These are phyloP conservation scores for Mormyrus proboscirostris DNA, from an alignment of 2,797 vertebrate genomes.

Conservation along the genomic window DNA sequence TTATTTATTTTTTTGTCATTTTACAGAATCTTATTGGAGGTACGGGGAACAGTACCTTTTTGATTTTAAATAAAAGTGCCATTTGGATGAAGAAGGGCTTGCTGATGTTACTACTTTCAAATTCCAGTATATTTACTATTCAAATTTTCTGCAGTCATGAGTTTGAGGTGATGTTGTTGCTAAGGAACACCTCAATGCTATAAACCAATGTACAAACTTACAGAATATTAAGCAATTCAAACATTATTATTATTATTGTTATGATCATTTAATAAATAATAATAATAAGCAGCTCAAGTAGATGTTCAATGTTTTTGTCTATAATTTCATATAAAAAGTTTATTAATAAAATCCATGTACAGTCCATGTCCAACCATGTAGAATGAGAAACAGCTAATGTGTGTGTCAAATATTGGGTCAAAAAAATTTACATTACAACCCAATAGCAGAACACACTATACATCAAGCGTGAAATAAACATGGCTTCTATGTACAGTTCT, in stretches of 20 bases:
- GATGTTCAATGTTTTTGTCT: neutral
- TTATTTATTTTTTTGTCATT: neutral
- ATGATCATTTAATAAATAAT: neutral
- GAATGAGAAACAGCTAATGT: neutral
- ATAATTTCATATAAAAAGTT: neutral
- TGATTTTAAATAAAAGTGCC: neutral
- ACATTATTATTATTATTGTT: neutral
- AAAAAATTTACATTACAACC: neutral
- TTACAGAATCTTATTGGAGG: neutral
- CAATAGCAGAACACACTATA: neutral
- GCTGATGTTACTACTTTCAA: neutral
- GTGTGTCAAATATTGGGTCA: neutral
- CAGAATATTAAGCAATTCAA: neutral
- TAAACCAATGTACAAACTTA: neutral
- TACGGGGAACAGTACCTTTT: neutral
- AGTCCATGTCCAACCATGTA: neutral
- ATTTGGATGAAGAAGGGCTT: slow-evolving; percentile 16
- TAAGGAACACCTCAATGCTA: neutral
- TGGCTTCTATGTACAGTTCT: neutral
- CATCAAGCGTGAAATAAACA: neutral
- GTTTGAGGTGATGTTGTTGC: neutral
- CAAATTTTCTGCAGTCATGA: neutral
- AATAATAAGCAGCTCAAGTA: neutral
- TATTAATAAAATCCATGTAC: neutral
- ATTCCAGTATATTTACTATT: neutral